These are phyloP conservation scores for Drosophila mojavensis DNA, from an alignment of 1,140 invertebrate genomes.

Conservation along the genomic window DNA sequence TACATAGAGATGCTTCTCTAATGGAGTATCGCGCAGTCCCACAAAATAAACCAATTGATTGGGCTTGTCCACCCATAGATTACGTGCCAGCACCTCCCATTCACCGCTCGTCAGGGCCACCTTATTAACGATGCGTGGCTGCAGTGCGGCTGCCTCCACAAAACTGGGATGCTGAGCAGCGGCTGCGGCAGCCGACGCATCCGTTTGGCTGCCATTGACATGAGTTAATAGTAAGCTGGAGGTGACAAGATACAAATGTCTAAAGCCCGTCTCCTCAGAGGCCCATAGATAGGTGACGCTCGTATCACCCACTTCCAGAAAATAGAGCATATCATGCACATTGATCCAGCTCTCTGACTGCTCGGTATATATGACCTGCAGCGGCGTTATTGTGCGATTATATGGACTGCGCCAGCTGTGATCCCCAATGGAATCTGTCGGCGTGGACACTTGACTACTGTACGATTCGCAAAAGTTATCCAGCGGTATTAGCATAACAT, in stretches of 20 bases:
- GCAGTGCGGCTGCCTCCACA: constrained; percentile 68
- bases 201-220: constrained; percentile 70
- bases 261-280: constrained; percentile 95
- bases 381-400: constrained; percentile 72
- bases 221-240: constrained; percentile 64
- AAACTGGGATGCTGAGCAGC: constrained; percentile 58
- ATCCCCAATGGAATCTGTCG: constrained; percentile 84
- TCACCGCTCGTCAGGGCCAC: constrained; percentile 90
- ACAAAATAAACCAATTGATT: constrained; percentile 92
- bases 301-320: constrained; percentile 87
- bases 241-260: constrained; percentile 93
- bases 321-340: constrained; percentile 94
- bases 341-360: constrained; percentile 93
- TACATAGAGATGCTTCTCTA: constrained; percentile 93
- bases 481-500: constrained; percentile 89
- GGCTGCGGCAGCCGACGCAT: constrained; percentile 35
- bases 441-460: constrained; percentile 85
- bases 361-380: constrained; percentile 89
- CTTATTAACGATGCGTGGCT: constrained; percentile 76
- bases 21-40: constrained; percentile 90
- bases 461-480: constrained; percentile 90
- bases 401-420: constrained; percentile 82
- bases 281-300: constrained; percentile 94
- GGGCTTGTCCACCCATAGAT: constrained; percentile 91
- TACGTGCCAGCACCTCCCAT: constrained; percentile 92